These are phyloP conservation scores for Lamproptera curius DNA, from an alignment of 2,888 invertebrate genomes.

Conservation along the genomic window DNA sequence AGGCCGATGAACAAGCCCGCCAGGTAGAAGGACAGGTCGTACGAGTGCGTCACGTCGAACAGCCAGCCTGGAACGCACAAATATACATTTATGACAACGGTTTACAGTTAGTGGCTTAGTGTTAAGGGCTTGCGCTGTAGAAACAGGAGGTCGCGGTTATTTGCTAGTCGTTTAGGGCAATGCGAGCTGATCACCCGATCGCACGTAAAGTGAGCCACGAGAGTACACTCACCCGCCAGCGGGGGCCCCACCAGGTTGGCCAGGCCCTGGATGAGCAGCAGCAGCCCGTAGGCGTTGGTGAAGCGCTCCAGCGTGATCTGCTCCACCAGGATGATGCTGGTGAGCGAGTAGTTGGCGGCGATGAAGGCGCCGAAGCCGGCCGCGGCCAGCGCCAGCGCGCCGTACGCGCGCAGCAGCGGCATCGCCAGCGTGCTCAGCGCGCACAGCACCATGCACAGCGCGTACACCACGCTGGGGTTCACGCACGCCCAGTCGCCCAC, in stretches of 20 bases:
- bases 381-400: constrained; percentile 79
- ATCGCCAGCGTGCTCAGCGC: constrained; percentile 82
- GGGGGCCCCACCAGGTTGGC: constrained; percentile 95
- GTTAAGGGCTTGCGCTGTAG: no score
- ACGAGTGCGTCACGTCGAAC: constrained; percentile 86
- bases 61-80: constrained; percentile 83
- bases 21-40: constrained; percentile 88
- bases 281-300: constrained; percentile 93
- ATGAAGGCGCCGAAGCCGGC: constrained; percentile 94
- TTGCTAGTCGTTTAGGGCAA: no score
- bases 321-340: constrained; percentile 93
- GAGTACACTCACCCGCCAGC: constrained; percentile 84
- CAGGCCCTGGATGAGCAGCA: constrained; percentile 92
- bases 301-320: constrained; percentile 93
- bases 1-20: constrained; percentile 88
- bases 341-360: constrained; percentile 94
- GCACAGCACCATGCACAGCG: constrained; percentile 86
- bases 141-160: neutral
- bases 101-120: no score
- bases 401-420: constrained; percentile 79
- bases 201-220: neutral
- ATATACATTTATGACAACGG: no score
- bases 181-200: no score
- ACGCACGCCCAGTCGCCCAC: constrained; percentile 90
- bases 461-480: constrained; percentile 88